Percentiles rank a stretch among this genome's conserved stretches.
Evolutionary conservation across 2,113 vertebrate genomes (phyloP).

Genomic region (Cottus gobio): DNA sequence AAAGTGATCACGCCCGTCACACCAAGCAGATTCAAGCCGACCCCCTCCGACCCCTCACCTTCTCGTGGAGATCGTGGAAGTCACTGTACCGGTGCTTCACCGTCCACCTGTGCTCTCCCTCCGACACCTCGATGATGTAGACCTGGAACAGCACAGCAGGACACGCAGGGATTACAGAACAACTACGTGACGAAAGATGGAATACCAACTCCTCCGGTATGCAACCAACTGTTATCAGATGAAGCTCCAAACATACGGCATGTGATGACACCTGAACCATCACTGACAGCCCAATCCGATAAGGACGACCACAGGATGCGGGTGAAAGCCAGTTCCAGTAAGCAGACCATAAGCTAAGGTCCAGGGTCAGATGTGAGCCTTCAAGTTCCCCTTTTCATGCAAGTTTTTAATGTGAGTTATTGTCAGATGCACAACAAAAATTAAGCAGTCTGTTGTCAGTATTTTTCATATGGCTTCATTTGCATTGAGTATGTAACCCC

Average conservation of each 20-base stretch:
- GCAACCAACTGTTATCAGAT: not conserved
- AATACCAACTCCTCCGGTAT: not conserved
- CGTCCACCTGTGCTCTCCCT: constrained; percentile 92
- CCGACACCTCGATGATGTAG: constrained; percentile 93
- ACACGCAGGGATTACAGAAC: not conserved
- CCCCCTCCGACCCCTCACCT: constrained; percentile 78
- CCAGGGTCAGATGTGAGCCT: not conserved
- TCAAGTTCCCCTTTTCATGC: not conserved
- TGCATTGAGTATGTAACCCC: not conserved
- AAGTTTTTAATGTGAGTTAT: not conserved
- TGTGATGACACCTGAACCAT: not conserved
- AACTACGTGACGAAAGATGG: not conserved
- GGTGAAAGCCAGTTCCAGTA: not conserved
- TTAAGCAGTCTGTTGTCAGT: not conserved
- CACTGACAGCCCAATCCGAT: not conserved
- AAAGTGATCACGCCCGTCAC: not conserved
- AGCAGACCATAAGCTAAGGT: not conserved
- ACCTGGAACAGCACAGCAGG: constrained; percentile 84
- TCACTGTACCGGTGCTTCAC: constrained; percentile 98
- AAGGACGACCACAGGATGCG: not conserved
- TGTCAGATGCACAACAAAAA: not conserved
- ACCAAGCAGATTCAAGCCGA: not conserved
- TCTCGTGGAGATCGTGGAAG: constrained; percentile 97
- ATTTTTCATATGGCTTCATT: not conserved
- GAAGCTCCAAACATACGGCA: not conserved